Evolutionary conservation across 2,113 vertebrate species (phyloP).

Genomic region (Oostethus manadensis): DNA sequence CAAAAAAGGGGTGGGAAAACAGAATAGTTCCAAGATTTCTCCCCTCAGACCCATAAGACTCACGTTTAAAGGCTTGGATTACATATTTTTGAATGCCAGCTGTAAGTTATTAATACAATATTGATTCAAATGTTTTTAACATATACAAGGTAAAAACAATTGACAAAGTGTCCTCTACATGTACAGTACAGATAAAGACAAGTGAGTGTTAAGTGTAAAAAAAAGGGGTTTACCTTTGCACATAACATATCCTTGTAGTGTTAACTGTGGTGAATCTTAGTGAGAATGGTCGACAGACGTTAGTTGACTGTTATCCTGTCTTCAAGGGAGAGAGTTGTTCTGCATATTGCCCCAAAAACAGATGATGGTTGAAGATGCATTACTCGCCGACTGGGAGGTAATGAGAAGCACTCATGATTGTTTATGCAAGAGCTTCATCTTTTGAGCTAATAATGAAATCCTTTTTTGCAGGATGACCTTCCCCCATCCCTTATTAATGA

Average conservation of each 20-base stretch:
- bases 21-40: conserved; percentile 55
- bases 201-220: conserved; percentile 49
- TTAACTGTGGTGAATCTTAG: conserved; percentile 34
- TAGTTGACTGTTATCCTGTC: conserved; percentile 70
- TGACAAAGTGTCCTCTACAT: conserved; percentile 13
- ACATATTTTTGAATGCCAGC: conserved; percentile 64
- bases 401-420: conserved; percentile 37
- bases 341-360: conserved; percentile 64
- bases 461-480: conserved; percentile 66
- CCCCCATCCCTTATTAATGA: conserved; percentile 61
- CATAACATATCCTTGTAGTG: conserved; percentile 51
- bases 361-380: conserved; percentile 68
- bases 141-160: conserved; percentile 5
- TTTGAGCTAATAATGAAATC: conserved; percentile 65
- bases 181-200: conserved; percentile 14
- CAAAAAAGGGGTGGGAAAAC: conserved; percentile 31
- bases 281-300: conserved; percentile 62
- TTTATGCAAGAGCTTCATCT: conserved; percentile 42
- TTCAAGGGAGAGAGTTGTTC: conserved; percentile 62
- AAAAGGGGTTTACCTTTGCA: conserved; percentile 58
- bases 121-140: conserved; percentile 26
- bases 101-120: conserved; percentile 59
- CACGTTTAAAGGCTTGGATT: conserved; percentile 58
- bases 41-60: conserved; percentile 28
- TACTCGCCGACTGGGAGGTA: conserved; percentile 60